These are phyloP conservation scores for Heliornis fulica DNA, from an alignment of 2,113 vertebrate species.

Conservation along the genomic window DNA sequence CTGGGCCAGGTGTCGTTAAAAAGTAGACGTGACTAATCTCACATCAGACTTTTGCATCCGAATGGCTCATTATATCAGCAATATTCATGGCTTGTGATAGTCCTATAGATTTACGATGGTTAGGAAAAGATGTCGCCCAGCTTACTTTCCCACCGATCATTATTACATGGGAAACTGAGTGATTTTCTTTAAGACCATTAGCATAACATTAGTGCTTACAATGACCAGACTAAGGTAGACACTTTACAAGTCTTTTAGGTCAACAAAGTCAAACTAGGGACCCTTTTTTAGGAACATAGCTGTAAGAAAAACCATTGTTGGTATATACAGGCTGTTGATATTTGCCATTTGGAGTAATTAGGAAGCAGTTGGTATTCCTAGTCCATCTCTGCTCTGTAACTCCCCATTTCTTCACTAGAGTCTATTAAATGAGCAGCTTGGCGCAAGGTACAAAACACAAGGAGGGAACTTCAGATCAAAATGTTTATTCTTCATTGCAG, in stretches of 20 bases:
- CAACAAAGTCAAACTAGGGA: background rate
- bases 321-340: background rate
- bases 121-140: constrained; percentile 41
- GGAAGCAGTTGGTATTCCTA: background rate
- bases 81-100: constrained; percentile 40
- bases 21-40: background rate
- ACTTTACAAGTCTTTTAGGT: background rate
- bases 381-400: background rate
- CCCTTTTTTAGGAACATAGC: background rate
- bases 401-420: background rate
- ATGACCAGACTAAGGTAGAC: background rate
- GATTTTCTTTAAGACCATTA: constrained; percentile 44
- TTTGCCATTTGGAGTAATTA: background rate
- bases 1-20: background rate
- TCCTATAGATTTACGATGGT: constrained; percentile 53
- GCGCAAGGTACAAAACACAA: background rate
- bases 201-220: constrained; percentile 14
- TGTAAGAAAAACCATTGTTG: background rate
- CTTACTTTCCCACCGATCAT: constrained; percentile 52
- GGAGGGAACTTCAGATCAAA: constrained; percentile 12
- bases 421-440: background rate
- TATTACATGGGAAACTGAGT: constrained; percentile 54
- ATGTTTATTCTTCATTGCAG: constrained; percentile 34
- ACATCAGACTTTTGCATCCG: constrained; percentile 22
- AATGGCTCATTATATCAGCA: constrained; percentile 24